Percentiles rank a stretch among this genome's conserved stretches.
Evolutionary conservation across 2,113 vertebrate genomes (phyloP).

Genomic region (Hippocampus comes): DNA sequence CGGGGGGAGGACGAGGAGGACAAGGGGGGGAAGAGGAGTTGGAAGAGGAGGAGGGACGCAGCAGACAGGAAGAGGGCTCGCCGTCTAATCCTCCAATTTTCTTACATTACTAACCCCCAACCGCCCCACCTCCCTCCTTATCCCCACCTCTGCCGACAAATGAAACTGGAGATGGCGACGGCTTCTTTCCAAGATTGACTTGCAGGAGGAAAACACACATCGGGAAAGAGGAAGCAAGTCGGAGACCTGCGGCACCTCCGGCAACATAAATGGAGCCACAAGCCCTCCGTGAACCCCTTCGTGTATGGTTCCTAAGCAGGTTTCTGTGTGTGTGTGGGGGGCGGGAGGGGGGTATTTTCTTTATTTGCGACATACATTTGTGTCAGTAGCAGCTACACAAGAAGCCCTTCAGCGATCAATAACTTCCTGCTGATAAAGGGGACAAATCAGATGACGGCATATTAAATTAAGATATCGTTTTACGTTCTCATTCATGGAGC

Average conservation of each 20-base stretch:
- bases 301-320: background rate
- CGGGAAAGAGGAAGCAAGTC: slow-evolving; percentile 25
- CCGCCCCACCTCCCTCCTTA: slow-evolving; percentile 29
- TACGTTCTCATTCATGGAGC: slow-evolving; percentile 49
- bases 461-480: slow-evolving; percentile 64
- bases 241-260: slow-evolving; percentile 39
- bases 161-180: slow-evolving; percentile 60
- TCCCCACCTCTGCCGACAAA: slow-evolving; percentile 46
- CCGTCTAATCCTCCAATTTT: slow-evolving; percentile 73
- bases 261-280: slow-evolving; percentile 44
- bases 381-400: slow-evolving; percentile 4
- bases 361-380: background rate
- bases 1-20: background rate
- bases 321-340: background rate
- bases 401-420: slow-evolving; percentile 39
- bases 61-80: slow-evolving; percentile 70
- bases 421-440: slow-evolving; percentile 57
- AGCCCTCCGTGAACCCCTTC: slow-evolving; percentile 19
- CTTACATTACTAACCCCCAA: slow-evolving; percentile 66
- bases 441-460: slow-evolving; percentile 54
- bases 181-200: slow-evolving; percentile 55
- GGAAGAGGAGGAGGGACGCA: slow-evolving; percentile 18
- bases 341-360: too few species aligned
- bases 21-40: background rate
- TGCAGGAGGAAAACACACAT: slow-evolving; percentile 54